These are phyloP conservation scores for Malacoctenus gilli DNA, from an alignment of 2,797 vertebrate species.

Conservation along the genomic window DNA sequence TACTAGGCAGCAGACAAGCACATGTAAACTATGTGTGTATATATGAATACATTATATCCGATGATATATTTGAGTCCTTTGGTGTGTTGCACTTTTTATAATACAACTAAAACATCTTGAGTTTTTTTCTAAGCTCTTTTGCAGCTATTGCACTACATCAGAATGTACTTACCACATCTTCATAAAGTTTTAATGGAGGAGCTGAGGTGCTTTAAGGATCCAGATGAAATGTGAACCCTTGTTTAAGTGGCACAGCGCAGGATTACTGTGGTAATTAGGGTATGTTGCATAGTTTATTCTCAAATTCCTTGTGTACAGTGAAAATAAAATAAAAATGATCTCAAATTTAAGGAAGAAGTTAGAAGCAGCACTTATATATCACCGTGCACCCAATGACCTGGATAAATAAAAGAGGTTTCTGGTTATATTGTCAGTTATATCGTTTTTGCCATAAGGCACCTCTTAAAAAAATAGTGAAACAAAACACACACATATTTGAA, in stretches of 20 bases:
- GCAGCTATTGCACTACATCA: background rate
- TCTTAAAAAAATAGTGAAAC: background rate
- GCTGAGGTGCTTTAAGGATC: background rate
- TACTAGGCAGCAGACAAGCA: background rate
- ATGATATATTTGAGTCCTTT: no score
- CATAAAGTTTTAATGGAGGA: background rate
- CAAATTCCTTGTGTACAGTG: background rate
- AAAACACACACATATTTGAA: constrained; percentile 14
- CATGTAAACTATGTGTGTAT: background rate
- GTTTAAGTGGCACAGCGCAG: background rate
- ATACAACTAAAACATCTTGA: no score
- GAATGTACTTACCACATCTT: background rate
- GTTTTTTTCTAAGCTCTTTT: no score
- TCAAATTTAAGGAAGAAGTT: background rate
- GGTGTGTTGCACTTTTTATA: background rate
- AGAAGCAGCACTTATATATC: background rate
- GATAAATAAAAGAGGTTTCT: background rate
- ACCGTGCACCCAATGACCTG: background rate
- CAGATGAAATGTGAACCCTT: constrained; percentile 19
- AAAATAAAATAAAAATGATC: background rate
- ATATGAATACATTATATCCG: no score
- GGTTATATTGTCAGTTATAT: background rate
- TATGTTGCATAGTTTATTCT: background rate
- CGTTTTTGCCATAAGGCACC: no score
- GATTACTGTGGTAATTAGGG: background rate